phyloP scores from a whole-genome alignment of 2,797 vertebrate genomes.

The Spizella passerina region DNA sequence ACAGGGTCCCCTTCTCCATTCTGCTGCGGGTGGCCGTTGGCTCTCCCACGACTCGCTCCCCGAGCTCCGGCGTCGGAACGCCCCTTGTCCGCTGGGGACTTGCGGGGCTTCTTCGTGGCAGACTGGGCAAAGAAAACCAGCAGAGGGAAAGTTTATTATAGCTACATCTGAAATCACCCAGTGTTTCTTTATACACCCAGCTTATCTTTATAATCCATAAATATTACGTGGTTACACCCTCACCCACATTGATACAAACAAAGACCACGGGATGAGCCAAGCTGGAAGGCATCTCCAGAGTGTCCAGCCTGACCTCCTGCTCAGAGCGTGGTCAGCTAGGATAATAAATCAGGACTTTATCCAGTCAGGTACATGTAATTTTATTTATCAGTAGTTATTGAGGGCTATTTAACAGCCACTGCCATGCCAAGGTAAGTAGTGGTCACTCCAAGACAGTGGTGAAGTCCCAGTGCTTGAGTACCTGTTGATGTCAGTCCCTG shows the following conservation, averaged over 20 bases:
- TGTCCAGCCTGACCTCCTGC: not conserved
- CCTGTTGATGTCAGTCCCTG: fast-evolving
- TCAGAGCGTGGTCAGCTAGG: not conserved
- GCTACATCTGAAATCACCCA: not conserved
- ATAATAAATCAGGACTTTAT: not conserved
- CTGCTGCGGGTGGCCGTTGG: slow-evolving; percentile 94
- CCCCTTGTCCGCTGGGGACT: slow-evolving; percentile 88
- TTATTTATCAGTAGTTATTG: not conserved
- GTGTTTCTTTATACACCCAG: not conserved
- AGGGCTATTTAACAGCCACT: not conserved
- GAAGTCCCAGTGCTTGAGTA: not conserved
- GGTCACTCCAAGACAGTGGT: too few species aligned
- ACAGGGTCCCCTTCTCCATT: slow-evolving; percentile 95
- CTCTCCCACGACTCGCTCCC: slow-evolving; percentile 84
- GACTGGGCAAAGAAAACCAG: slow-evolving; percentile 77
- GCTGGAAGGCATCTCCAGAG: not conserved
- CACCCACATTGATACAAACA: not conserved
- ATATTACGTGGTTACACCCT: not conserved
- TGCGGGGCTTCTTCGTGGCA: slow-evolving; percentile 94
- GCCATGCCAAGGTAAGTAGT: not conserved
- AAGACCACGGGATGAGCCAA: not conserved
- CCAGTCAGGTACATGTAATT: not conserved
- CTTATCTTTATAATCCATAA: not conserved
- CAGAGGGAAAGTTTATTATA: slow-evolving; percentile 11
- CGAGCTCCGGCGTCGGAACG: slow-evolving; percentile 79